phyloP scores from a whole-genome alignment of 1,140 invertebrate species.

The Nasonia vitripennis region DNA sequence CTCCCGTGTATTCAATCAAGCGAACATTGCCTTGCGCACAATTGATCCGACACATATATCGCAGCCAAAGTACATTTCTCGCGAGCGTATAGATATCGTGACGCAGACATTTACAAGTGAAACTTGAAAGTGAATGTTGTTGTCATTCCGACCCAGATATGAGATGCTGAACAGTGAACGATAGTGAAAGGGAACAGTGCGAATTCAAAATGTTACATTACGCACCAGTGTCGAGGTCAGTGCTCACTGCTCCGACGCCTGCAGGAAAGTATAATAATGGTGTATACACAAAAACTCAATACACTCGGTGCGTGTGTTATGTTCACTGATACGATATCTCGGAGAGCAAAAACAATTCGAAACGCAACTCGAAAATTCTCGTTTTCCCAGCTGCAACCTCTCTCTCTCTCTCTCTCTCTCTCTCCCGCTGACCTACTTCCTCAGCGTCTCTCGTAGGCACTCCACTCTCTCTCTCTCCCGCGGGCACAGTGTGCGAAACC shows the following conservation, averaged over 20 bases:
- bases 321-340: too few relatives aligned
- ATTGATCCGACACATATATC: constrained; percentile 31
- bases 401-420: too few relatives aligned
- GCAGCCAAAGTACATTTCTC: constrained; percentile 30
- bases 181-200: constrained; percentile 51
- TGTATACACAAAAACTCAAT: background rate
- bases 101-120: constrained; percentile 49
- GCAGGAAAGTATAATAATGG: background rate
- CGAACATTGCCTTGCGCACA: constrained; percentile 2
- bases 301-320: too few relatives aligned
- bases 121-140: constrained; percentile 52
- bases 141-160: constrained; percentile 51
- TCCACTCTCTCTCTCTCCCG: background rate
- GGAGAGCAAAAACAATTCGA: too few relatives aligned
- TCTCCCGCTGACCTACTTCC: constrained; percentile 39
- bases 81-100: background rate
- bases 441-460: background rate
- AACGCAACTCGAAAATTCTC: too few relatives aligned
- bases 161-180: constrained; percentile 21
- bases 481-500: constrained; percentile 29
- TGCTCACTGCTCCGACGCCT: background rate
- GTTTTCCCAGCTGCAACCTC: too few relatives aligned
- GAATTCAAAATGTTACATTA: constrained; percentile 42
- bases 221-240: constrained; percentile 50
- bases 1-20: constrained; percentile 7